Evolutionary conservation across 2,797 vertebrate species (phyloP), one percentile per base, ranked within the genome.

Genomic region (Crax fasciolata): DNA sequence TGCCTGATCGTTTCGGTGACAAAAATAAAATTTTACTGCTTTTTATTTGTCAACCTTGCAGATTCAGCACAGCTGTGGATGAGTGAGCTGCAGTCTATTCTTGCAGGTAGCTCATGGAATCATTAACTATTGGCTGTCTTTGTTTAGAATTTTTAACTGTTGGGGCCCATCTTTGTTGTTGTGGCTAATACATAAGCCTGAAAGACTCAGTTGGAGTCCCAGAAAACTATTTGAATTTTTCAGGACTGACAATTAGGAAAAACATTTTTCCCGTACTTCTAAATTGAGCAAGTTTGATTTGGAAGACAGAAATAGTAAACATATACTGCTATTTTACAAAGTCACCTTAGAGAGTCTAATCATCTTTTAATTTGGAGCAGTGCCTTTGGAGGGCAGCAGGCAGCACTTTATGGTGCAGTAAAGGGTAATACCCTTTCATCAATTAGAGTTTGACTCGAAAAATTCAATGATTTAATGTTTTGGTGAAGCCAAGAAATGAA

Each of bases 291-390:
- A 73, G n/a, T 68, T 44, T 78, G 46, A 59, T 94, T 72, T 86
- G 67, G 51, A 91, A 91, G 83, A 23, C 79, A 90, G 41, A 72
- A 73, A 73, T 88, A 83, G 65, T 73, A 88, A 95, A 78, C 30
- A 81, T 12, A 15, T 35, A 24, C 27, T 86, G 38, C 13, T 61
- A 2, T 84, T 91, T 73, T 66, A 48, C 85, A 90, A 70, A 75
- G 83, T 93, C 51, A 59, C 39, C 67, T 73, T 76, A 24, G 73
- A 65, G 25, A 81, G 13, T 32, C 46, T 86, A 88, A 78, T 88
- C n/a, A 44, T 81, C 18, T 88, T 93, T 89, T 72, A 52, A 59
- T 93, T 84, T 90, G 58, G 52, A 89, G 38, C 52, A 57, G 3
- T 27, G 44, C 41, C 89, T 92, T 91, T 72, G 61, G 82, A 89